phyloP scores from a whole-genome alignment of 2,888 invertebrate species.

The Trypoxylon attenuatum region DNA sequence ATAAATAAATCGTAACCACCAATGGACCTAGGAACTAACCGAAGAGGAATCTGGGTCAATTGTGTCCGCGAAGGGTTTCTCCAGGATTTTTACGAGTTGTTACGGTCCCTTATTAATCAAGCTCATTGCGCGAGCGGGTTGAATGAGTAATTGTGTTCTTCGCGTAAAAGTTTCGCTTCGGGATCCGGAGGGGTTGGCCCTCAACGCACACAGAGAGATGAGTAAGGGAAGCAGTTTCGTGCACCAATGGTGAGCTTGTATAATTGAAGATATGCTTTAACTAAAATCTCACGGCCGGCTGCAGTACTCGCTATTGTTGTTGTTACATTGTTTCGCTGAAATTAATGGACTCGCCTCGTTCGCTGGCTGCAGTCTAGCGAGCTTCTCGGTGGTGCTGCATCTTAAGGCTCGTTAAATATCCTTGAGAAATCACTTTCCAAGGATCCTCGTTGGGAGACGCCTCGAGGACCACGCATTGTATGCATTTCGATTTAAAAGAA shows the following conservation, averaged over 20 bases:
- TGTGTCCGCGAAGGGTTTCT: too few species aligned
- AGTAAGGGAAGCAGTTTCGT: conserved; percentile 21
- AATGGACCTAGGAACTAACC: too few species aligned
- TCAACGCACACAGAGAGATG: conserved; percentile 7
- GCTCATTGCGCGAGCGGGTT: neutral
- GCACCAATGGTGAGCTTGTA: conserved; percentile 23
- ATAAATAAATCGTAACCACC: too few species aligned
- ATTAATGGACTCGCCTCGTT: conserved; percentile 47
- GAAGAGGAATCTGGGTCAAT: too few species aligned
- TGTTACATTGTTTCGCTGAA: conserved; percentile 55
- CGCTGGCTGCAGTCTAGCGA: conserved; percentile 24
- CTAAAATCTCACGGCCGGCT: conserved; percentile 49
- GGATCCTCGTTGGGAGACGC: conserved; percentile 1
- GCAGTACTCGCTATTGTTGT: conserved; percentile 43
- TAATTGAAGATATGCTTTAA: conserved; percentile 44
- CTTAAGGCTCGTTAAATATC: conserved; percentile 17
- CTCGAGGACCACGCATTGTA: neutral
- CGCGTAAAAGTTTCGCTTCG: conserved; percentile 11
- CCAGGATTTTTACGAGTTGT: too few species aligned
- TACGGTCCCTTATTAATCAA: too few species aligned
- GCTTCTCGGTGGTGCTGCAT: conserved; percentile 7
- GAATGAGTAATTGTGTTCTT: conserved; percentile 16
- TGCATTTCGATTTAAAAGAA: too few species aligned
- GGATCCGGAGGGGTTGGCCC: neutral
- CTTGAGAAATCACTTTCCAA: conserved; percentile 17